Base-by-base conservation (phyloP, 1,140 invertebrate species). In the Radopholus similis region DNA sequence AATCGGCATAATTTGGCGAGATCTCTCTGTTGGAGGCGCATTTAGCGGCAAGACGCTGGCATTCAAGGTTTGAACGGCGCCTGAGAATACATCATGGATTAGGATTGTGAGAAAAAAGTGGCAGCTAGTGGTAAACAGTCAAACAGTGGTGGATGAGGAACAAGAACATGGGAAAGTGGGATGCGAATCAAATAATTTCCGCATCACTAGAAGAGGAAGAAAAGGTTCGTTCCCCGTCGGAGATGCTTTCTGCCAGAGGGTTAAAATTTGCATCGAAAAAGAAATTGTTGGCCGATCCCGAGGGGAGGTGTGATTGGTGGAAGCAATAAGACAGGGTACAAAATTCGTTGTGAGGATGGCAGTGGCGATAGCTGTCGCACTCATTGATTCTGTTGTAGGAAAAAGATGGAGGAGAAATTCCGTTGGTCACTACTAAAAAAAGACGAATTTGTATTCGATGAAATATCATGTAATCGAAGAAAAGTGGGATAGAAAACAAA, bases 181-280 rank as follows among this genome's bases (percentile, higher is more conserved):
- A 51, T 26, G 9, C 9, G 18, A 21, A 8, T 51, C 28, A 62
- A 62, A 62, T 62, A 42, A 62, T 62, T 30, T 62, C 59, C 32
- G 59, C 59, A 62, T 62, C 59, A 15, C 59, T 62, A 26, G 59
- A 62, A 18, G 59, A 62, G 1, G 59, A 62, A 8, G 59, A 62
- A 47, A 44, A 26, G 4, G 0, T 2, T 49, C 28, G 8, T 18
- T 44, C 42, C 28, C 1, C 2, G 28, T 57, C 18, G 23, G 11
- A 18, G 21, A 57, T 28, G 8, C 9, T 30, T 13, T 37, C 38
- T 34, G 13, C 13, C 5, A 5, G 56, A 11, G 26, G 40, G 26
- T 35, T 13, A 59, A 11, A 15, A n/a, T n/a, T 44, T 3, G 56
- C 23, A 47, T 11, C n/a, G 58, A 9, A 23, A 15, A 49, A 42